A percentile compares a stretch with the other conserved stretches of the same genome.
These are phyloP conservation scores for Zalophus californianus DNA, from an alignment of 2,797 vertebrate species.

Conservation along the genomic window DNA sequence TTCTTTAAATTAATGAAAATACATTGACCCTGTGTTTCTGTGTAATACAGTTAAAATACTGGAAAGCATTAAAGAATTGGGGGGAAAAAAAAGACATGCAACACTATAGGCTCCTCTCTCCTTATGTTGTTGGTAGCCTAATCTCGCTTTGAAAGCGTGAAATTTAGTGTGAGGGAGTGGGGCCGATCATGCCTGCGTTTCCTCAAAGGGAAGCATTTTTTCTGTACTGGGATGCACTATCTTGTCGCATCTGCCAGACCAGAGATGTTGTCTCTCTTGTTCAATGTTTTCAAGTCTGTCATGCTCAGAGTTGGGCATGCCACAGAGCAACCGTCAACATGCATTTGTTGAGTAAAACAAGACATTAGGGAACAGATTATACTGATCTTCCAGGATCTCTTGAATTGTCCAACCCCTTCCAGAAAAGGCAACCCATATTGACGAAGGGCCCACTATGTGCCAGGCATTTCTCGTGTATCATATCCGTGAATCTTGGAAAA, in stretches of 20 bases:
- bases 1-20: conserved; percentile 36
- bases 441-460: background rate
- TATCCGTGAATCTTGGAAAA: background rate
- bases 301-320: background rate
- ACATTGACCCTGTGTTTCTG: background rate
- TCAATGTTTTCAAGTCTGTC: background rate
- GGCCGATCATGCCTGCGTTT: background rate
- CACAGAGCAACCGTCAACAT: background rate
- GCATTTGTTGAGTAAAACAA: background rate
- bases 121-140: background rate
- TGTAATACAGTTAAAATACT: background rate
- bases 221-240: background rate
- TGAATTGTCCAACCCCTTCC: background rate
- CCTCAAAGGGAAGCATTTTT: background rate
- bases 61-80: background rate
- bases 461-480: fast-evolving
- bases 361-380: background rate
- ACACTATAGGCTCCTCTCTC: background rate
- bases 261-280: background rate
- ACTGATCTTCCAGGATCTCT: background rate
- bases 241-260: background rate
- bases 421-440: background rate
- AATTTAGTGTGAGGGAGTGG: background rate
- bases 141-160: background rate
- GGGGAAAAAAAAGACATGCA: background rate